Conservation (phyloP, 2,113 vertebrate species). For the Morone chrysops region DNA sequence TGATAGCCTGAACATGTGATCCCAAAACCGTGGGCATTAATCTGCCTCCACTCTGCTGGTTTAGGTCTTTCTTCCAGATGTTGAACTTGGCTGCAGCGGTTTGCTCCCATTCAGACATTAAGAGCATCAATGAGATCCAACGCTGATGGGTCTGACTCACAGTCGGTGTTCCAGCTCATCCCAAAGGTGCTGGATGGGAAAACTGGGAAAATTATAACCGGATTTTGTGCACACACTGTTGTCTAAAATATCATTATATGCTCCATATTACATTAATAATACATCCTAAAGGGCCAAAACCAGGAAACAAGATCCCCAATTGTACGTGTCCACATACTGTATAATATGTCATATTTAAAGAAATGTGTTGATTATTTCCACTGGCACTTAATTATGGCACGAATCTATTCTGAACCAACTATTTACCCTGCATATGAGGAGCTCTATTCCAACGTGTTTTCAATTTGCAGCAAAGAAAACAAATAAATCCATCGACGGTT, state of each 20-base stretch:
- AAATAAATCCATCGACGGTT: conserved; percentile 9
- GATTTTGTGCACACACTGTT: background rate
- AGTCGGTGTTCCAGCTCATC: background rate
- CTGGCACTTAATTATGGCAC: background rate
- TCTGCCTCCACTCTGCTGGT: background rate
- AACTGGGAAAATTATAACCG: background rate
- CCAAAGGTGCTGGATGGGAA: background rate
- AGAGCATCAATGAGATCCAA: background rate
- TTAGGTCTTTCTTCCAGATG: background rate
- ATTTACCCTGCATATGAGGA: background rate
- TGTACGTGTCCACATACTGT: background rate
- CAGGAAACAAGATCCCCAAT: background rate
- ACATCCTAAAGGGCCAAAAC: background rate
- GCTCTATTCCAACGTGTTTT: conserved; percentile 15
- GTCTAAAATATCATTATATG: background rate
- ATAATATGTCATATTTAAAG: background rate
- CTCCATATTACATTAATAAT: background rate
- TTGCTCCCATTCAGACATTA: background rate
- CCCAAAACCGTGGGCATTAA: background rate
- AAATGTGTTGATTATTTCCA: background rate
- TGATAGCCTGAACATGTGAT: background rate
- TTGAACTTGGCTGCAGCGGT: background rate
- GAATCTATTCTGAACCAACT: background rate
- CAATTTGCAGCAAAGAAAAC: conserved; percentile 5
- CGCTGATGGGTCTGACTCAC: background rate